Evolutionary conservation across 1,140 invertebrate genomes (phyloP).

Genomic region (Penaeus indicus): DNA sequence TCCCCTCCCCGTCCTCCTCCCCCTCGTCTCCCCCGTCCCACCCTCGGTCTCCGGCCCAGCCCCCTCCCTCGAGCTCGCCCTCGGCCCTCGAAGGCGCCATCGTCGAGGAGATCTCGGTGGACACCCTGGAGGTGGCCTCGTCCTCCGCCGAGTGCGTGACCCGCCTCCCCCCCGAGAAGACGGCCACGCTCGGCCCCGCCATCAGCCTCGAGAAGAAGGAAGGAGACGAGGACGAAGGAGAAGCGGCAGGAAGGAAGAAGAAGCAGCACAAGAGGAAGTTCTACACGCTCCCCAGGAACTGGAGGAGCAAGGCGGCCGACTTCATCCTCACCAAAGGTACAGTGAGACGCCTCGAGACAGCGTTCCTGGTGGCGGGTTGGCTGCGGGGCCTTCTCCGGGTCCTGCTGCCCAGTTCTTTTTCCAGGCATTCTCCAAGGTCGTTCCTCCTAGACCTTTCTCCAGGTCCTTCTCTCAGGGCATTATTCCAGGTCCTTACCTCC

Average conservation of each 20-base stretch:
- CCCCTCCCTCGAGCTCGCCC: background rate
- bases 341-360: background rate
- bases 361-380: background rate
- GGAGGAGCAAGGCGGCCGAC: constrained; percentile 54
- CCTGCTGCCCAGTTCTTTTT: no score
- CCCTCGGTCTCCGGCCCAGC: background rate
- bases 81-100: background rate
- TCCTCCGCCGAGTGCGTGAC: background rate
- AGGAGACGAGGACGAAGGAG: constrained; percentile 22
- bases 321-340: constrained; percentile 59
- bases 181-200: constrained; percentile 24
- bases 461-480: no score
- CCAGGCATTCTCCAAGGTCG: no score
- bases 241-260: constrained; percentile 33
- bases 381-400: background rate
- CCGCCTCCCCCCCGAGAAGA: constrained; percentile 25
- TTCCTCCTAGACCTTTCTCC: no score
- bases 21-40: background rate
- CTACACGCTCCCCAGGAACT: constrained; percentile 58
- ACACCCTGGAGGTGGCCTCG: constrained; percentile 28
- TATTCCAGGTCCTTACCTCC: no score
- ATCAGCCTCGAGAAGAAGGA: constrained; percentile 21
- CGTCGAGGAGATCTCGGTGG: constrained; percentile 35
- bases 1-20: background rate
- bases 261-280: constrained; percentile 47